Conservation (phyloP, 2,113 vertebrate genomes). For the Rhinolophus sinicus region DNA sequence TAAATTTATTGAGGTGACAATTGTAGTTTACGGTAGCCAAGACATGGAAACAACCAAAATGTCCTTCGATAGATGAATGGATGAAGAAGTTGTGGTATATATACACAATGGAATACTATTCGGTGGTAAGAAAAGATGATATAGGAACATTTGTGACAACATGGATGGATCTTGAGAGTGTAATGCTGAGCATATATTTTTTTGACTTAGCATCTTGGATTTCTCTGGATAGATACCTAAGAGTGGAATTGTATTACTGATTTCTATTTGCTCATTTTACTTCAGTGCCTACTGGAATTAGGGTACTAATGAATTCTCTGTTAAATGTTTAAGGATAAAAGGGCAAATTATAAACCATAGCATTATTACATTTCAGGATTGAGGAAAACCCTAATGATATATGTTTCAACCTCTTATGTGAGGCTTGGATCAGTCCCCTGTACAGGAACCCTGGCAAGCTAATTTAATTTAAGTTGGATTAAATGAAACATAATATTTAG, state of each 20-base stretch:
- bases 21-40: no score
- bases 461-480: conserved; percentile 37
- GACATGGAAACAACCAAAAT: no score
- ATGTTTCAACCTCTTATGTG: not conserved
- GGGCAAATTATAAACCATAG: conserved; percentile 32
- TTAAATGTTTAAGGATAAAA: conserved; percentile 61
- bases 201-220: no score
- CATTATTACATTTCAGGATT: conserved; percentile 45
- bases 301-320: conserved; percentile 46
- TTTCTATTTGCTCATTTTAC: conserved; percentile 51
- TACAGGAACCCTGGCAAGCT: not conserved
- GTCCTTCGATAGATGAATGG: no score
- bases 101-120: no score
- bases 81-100: no score
- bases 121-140: no score
- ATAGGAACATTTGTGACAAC: no score
- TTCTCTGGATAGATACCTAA: no score
- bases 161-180: no score
- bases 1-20: no score
- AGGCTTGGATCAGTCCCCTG: not conserved
- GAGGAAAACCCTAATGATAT: not conserved
- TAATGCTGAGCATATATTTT: no score
- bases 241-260: conserved; percentile 26
- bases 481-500: conserved; percentile 51
- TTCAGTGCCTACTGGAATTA: not conserved